phyloP scores from a whole-genome alignment of 2,113 vertebrate genomes.

The Regulus satrapa region DNA sequence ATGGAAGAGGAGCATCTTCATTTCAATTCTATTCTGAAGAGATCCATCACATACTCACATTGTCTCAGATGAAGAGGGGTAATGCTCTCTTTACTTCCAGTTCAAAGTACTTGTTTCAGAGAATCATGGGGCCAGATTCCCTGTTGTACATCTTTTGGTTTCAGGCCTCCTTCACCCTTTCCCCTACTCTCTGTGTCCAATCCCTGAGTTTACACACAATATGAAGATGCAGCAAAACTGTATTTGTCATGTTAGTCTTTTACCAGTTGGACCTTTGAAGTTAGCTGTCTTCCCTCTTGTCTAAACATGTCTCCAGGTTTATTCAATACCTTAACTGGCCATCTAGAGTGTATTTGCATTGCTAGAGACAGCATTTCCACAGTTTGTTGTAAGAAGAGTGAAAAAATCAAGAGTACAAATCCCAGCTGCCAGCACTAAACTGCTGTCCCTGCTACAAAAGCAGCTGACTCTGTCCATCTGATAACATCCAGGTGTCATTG shows the following conservation, averaged over 20 bases:
- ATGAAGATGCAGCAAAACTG: not conserved
- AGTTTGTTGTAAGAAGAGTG: not conserved
- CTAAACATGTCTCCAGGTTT: not conserved
- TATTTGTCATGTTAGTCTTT: not conserved
- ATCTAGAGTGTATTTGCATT: not conserved
- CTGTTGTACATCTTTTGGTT: not conserved
- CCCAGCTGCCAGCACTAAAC: not conserved
- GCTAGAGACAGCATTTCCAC: not conserved
- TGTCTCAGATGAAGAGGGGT: not conserved
- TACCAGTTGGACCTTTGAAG: not conserved
- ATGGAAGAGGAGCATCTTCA: not conserved
- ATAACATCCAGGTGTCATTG: not conserved
- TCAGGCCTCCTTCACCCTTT: not conserved
- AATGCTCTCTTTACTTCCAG: not conserved
- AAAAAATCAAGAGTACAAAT: not conserved
- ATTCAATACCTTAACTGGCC: not conserved
- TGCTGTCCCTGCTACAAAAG: not conserved
- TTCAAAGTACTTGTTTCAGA: not conserved
- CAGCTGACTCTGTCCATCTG: not conserved
- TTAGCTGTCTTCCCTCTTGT: not conserved
- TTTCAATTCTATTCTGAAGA: not conserved
- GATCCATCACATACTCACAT: not conserved
- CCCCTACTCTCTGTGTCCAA: not conserved
- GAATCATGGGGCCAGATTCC: not conserved
- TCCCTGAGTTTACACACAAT: not conserved